Evolutionary conservation across 2,888 invertebrate species (phyloP), one percentile per base, ranked within the genome.

Genomic region (Shargacucullia verbasci): DNA sequence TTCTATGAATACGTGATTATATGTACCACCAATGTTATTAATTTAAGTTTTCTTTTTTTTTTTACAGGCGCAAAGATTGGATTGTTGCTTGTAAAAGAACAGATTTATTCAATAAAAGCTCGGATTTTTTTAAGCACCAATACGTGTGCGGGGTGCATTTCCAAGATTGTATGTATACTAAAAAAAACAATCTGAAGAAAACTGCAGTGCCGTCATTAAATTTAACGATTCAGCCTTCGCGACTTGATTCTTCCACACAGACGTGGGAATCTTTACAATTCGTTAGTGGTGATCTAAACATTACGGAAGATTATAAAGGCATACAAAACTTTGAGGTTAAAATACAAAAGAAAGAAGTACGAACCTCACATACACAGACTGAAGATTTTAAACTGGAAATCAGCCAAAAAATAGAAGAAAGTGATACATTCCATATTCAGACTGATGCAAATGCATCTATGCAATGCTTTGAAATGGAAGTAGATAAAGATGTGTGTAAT

Each of bases 51-150:
- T 20, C 20, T 20, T 12, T 15, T 39, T 10, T 57, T 11, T 46
- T 40, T 59, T 59, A 11, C 58, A 58, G 58, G 7, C 60, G 58
- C 14, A 35, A 47, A 20, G 11, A 20, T 6, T 58, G 58, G 58
- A 25, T 58, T 31, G 5, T 3, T 0, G 47, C 58, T 47, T 58
- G 58, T 35, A 59, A 13, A 41, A 31, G 60, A 40, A 9, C 35
- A 0, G 60, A 58, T 12, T 27, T 59, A 1, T 40, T 58, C 4
- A 20, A 59, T 12, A 41, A 41, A 41, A 47, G 25, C 8, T 35
- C 20, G 40, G 8, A 41, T 10, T 58, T 29, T 47, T 58, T 58
- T 12, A 58, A 59, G 8, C 14, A 52, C 14, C 44, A 58, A 29
- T 15, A 58, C 14, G 0, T 58, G 12, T 58, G 58, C 39, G 31